phyloP scores from a whole-genome alignment of 2,797 vertebrate genomes.

The Diglossa cyanea region DNA sequence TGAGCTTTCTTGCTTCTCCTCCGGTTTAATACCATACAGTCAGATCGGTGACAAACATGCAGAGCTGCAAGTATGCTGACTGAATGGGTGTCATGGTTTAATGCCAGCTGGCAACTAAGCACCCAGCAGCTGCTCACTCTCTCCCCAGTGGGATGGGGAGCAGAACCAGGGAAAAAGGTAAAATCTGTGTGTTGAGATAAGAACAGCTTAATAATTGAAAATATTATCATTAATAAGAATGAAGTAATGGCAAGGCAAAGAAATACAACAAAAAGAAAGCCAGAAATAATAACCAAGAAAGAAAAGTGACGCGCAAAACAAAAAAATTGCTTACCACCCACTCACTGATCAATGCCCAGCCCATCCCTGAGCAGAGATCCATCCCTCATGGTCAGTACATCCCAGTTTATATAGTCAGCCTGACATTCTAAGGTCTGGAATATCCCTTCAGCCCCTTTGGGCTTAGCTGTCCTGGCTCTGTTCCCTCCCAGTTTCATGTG shows the following conservation, averaged over 20 bases:
- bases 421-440: fast-evolving
- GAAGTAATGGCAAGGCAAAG: background rate
- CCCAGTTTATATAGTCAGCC: background rate
- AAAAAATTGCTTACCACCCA: background rate
- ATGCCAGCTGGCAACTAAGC: background rate
- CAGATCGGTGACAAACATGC: background rate
- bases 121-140: background rate
- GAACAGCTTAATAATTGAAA: background rate
- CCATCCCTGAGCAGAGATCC: background rate
- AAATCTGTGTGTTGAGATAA: background rate
- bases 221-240: background rate
- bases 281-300: background rate
- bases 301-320: background rate
- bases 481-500: background rate
- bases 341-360: background rate
- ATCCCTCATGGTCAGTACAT: background rate
- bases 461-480: background rate
- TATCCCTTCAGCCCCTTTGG: background rate
- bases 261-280: background rate
- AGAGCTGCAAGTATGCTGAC: background rate
- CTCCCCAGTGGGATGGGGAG: background rate
- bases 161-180: background rate
- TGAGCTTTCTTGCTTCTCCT: background rate
- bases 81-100: background rate
- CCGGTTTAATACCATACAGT: background rate